Conservation (phyloP, 2,888 invertebrate species). For the Volucella bombylans region DNA sequence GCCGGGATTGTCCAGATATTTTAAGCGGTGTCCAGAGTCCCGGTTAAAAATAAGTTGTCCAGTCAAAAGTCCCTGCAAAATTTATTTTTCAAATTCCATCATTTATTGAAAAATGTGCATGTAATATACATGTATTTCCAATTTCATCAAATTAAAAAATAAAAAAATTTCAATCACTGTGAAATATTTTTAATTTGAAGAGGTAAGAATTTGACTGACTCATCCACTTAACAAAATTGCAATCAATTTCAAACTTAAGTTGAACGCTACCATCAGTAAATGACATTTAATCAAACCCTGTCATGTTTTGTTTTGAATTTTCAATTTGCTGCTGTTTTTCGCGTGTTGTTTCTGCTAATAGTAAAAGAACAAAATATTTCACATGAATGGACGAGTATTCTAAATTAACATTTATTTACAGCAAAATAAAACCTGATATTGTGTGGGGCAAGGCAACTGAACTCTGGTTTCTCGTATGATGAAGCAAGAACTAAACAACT, state of each 20-base stretch:
- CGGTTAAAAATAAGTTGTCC: not conserved
- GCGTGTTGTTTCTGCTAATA: not conserved
- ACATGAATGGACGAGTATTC: not conserved
- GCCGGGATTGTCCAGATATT: constrained; percentile 12
- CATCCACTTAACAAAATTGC: constrained; percentile 18
- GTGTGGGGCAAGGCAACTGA: constrained; percentile 1
- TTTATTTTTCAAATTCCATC: no score
- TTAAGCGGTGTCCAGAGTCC: constrained; percentile 4
- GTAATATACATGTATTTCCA: no score
- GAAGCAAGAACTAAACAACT: constrained; percentile 1
- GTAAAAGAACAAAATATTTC: constrained; percentile 8
- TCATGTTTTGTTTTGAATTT: no score
- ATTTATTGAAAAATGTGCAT: no score
- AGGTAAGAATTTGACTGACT: constrained; percentile 2
- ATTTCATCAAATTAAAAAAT: no score
- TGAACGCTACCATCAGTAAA: constrained; percentile 16
- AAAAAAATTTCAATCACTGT: no score
- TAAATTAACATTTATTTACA: constrained; percentile 8
- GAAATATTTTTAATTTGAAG: constrained; percentile 16
- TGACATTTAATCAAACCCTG: not conserved
- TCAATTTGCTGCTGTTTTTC: not conserved
- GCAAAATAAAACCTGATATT: constrained; percentile 16
- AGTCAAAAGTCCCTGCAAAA: no score
- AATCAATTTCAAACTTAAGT: constrained; percentile 16
- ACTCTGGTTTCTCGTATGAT: constrained; percentile 8